A percentile compares a stretch with the other conserved stretches of the same genome.
Conservation (phyloP, 2,797 vertebrate genomes). For the Sebastes itinus region DNA sequence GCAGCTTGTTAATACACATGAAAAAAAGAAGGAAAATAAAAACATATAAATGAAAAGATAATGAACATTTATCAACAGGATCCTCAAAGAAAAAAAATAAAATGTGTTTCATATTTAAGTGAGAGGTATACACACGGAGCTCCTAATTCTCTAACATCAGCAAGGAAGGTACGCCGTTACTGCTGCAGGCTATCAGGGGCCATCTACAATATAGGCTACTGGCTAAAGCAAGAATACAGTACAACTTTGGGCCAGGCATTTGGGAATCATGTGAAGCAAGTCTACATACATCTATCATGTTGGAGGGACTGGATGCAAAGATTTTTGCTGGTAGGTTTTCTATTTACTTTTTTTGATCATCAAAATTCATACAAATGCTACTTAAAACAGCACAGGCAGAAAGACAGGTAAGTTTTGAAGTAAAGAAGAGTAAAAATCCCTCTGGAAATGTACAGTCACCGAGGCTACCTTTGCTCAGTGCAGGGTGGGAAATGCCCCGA, state of each 20-base stretch:
- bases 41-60: constrained; percentile 16
- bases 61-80: constrained; percentile 5
- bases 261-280: constrained; percentile 31
- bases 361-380: constrained; percentile 55
- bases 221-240: constrained; percentile 56
- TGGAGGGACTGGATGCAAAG: constrained; percentile 40
- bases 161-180: constrained; percentile 33
- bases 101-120: neutral
- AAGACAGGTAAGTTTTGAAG: constrained; percentile 9
- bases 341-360: constrained; percentile 7
- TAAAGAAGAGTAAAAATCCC: constrained; percentile 26
- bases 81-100: constrained; percentile 7
- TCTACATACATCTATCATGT: constrained; percentile 14
- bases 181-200: constrained; percentile 38
- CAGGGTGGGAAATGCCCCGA: neutral
- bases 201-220: constrained; percentile 62
- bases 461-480: constrained; percentile 7
- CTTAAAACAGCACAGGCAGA: constrained; percentile 45
- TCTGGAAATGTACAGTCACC: constrained; percentile 17
- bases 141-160: constrained; percentile 51
- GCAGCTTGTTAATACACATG: constrained; percentile 27
- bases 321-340: constrained; percentile 39
- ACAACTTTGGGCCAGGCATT: constrained; percentile 37
- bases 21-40: neutral
- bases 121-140: constrained; percentile 36